Evolutionary conservation across 30 jellyfish, hydroid and myxozoan species (phyloP).

Genomic region (Catostylus mosaicus): DNA sequence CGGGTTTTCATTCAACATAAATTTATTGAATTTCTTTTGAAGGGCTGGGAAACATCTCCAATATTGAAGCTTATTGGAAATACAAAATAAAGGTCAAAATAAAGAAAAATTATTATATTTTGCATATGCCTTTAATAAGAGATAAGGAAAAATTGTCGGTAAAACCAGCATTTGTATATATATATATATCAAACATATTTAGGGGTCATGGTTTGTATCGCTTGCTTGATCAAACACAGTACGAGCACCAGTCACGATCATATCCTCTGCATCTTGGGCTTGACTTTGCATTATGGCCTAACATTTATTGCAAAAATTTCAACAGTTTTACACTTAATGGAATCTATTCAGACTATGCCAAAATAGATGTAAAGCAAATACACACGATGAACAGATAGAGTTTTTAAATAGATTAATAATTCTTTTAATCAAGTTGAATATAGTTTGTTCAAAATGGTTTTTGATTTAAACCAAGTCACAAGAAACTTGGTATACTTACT

Average conservation of each 20-base stretch:
- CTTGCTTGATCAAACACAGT: conserved; percentile 18
- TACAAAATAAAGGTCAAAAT: too few relatives aligned
- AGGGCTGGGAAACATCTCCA: too few relatives aligned
- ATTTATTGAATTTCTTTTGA: too few relatives aligned
- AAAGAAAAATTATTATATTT: too few relatives aligned
- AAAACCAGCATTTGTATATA: too few relatives aligned
- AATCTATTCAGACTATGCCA: not conserved
- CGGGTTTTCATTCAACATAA: too few relatives aligned
- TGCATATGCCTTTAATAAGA: too few relatives aligned
- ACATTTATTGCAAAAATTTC: not conserved
- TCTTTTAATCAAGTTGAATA: not conserved
- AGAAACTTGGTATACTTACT: not conserved
- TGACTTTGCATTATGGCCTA: not conserved
- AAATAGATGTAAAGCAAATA: not conserved
- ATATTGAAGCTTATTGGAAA: too few relatives aligned
- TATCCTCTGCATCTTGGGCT: conserved; percentile 15
- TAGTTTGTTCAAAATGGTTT: not conserved
- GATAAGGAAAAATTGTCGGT: too few relatives aligned
- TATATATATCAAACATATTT: too few relatives aligned
- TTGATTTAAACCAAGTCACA: not conserved
- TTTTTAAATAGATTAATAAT: not conserved
- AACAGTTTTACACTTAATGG: not conserved
- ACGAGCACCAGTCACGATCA: conserved; percentile 49
- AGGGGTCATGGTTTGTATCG: not conserved
- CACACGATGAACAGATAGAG: not conserved